Evolutionary conservation across 1,140 invertebrate genomes (phyloP), one percentile per base, ranked within the genome.

Genomic region (Caenorhabditis inopinata): DNA sequence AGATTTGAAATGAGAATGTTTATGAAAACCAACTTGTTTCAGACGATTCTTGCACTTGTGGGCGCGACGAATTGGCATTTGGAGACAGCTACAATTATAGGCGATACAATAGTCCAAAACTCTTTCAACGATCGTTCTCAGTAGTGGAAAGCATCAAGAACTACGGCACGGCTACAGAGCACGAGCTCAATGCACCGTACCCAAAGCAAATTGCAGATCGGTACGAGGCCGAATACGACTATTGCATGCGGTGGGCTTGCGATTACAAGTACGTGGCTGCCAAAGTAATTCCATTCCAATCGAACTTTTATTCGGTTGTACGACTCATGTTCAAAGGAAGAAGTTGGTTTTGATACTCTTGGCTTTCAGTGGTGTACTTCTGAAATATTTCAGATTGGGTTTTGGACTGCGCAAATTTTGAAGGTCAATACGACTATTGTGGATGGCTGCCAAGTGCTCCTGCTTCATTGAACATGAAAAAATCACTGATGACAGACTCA

Each of bases 11-110:
- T 9, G 11, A 2, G n/a, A 16, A 14, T n/a, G 3, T 32, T 16
- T 21, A 18, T 21, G 58, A 38, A 12, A n/a, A n/a, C n/a, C n/a
- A n/a, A n/a, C n/a, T n/a, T 23, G 2, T 21, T 68, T 38, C 58
- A 68, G 58, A 68, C 38, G 58, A 68, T 21, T 68, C 58, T 1
- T 68, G 58, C 12, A 68, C 58, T 68, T 68, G 58, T 42, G 58
- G 32, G 1, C 58, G 38, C 21, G 58, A 68, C 38, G 32, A 68
- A 0, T 21, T 68, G 58, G 58, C 58, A 7, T 68, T 68, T 42
- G 58, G 58, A 18, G 58, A 68, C 27, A 32, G 32, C 3, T 68
- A 38, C 23, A 21, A n/a, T 68, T 21, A 68, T 16, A 58, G n/a
- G 51, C n/a, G 14, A 6, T 9, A 9, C 18, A 51, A 9, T 51